These are phyloP conservation scores for Campaea margaritaria DNA, from an alignment of 2,888 invertebrate genomes.

Conservation along the genomic window DNA sequence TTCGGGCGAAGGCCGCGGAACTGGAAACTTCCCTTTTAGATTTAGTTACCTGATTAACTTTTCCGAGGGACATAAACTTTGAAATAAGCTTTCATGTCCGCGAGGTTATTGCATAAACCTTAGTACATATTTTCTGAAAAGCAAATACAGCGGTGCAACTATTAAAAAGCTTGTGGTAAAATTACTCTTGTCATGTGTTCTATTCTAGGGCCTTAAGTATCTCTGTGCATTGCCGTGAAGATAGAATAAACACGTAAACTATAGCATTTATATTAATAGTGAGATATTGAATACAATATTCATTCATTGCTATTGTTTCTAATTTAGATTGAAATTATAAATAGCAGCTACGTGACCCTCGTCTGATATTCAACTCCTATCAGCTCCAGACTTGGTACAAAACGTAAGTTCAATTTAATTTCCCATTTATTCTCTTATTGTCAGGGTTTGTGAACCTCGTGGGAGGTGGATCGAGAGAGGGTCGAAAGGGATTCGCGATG, in stretches of 20 bases:
- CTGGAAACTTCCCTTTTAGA: conserved; percentile 9
- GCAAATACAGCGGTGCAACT: too few relatives aligned
- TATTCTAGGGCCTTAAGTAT: too few relatives aligned
- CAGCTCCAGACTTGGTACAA: neutral
- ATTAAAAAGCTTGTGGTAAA: too few relatives aligned
- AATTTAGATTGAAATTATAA: conserved; percentile 8
- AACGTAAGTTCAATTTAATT: conserved; percentile 9
- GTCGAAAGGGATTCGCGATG: conserved; percentile 64
- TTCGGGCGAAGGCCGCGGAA: conserved; percentile 12
- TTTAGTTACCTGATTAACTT: conserved; percentile 1
- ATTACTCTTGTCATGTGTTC: too few relatives aligned
- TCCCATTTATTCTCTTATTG: conserved; percentile 20
- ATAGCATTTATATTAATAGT: too few relatives aligned
- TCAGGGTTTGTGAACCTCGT: conserved; percentile 42
- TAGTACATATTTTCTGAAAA: too few relatives aligned
- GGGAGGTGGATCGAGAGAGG: conserved; percentile 53
- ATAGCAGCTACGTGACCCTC: conserved; percentile 1
- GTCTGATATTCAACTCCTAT: conserved; percentile 9
- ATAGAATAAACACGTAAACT: too few relatives aligned
- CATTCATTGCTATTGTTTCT: conserved; percentile 1
- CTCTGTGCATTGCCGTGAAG: too few relatives aligned
- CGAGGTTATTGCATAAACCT: too few relatives aligned
- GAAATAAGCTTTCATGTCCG: neutral
- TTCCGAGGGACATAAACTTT: neutral
- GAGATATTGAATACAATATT: too few relatives aligned